Base-by-base conservation (phyloP, 2,113 vertebrate genomes). In the Gallinago media region DNA sequence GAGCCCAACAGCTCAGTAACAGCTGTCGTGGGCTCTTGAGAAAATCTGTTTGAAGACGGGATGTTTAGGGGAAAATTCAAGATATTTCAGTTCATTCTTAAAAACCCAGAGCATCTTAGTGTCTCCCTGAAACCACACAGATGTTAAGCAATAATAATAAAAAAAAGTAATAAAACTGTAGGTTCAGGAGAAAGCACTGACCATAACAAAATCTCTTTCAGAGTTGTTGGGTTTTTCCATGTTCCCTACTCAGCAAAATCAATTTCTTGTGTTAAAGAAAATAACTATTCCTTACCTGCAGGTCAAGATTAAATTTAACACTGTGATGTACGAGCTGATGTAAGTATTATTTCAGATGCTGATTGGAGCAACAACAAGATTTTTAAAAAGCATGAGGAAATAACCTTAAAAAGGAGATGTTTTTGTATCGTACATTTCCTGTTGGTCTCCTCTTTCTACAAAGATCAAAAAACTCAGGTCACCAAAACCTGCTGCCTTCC, bases 71-170 rank as follows among this genome's bases (percentile, higher is more conserved):
- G 12, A 89, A 80, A 77, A 81, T 74, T 44, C 26, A 68, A 81
- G 23, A 52, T 65, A 85, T 92, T 91, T 68, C 65, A 65, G 26
- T 47, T 58, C 65, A 52, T 25, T 86, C 68, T 58, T 87, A 90
- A 88, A 76, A 79, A 67, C 0, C 2, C 23, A 47, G 29, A 84
- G 25, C 22, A 59, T 46, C 63, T 59, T 8, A 74, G 25, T 67
- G n/a, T 21, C 27, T 26, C 50, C 55, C 18, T 63, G 68, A 80
- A 87, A 66, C 26, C 34, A 77, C 47, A 77, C n/a, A 86, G 86
- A 78, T 81, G 77, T 75, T 66, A 38, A 62, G 56, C 38, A 38
- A 38, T 8, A 61, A 61, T 61, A 87, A 55, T 34, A 82, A 55
- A 59, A 74, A 50, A 67, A 34, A 79, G 19, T 12, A 61, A 76